Evolutionary conservation across 1,140 invertebrate species (phyloP).

Genomic region (Hyposmocoma kahamanoa): DNA sequence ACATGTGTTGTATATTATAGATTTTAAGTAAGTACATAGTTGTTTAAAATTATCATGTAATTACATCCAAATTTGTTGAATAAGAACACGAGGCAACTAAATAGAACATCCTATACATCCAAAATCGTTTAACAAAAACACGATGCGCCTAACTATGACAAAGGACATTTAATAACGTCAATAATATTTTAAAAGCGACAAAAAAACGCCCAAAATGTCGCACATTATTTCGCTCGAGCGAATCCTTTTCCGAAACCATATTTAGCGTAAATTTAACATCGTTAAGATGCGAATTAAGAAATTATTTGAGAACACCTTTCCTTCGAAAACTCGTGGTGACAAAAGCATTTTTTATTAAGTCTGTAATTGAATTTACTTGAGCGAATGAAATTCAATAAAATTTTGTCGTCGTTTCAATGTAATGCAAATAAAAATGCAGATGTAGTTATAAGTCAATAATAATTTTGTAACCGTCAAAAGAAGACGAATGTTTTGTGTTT

Average conservation of each 20-base stretch:
- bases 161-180: conserved; percentile 45
- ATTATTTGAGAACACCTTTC: conserved; percentile 32
- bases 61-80: background rate
- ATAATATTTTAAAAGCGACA: conserved; percentile 31
- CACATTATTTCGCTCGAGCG: conserved; percentile 27
- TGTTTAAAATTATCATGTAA: too few relatives aligned
- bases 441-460: too few relatives aligned
- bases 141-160: conserved; percentile 32
- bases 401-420: too few relatives aligned
- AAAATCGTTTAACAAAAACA: conserved; percentile 25
- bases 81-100: background rate
- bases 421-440: too few relatives aligned
- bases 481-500: too few relatives aligned
- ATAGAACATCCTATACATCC: conserved; percentile 21
- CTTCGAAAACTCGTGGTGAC: too few relatives aligned
- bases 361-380: conserved; percentile 14
- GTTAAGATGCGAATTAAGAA: conserved; percentile 30
- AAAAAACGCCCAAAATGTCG: conserved; percentile 28
- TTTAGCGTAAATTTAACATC: conserved; percentile 39
- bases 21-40: too few relatives aligned
- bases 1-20: too few relatives aligned
- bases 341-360: conserved; percentile 7
- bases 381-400: conserved; percentile 9
- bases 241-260: conserved; percentile 38
- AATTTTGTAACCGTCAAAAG: too few relatives aligned